These are phyloP conservation scores for Parauchenoglanis ngamensis DNA, from an alignment of 2,797 vertebrate species.

Conservation along the genomic window DNA sequence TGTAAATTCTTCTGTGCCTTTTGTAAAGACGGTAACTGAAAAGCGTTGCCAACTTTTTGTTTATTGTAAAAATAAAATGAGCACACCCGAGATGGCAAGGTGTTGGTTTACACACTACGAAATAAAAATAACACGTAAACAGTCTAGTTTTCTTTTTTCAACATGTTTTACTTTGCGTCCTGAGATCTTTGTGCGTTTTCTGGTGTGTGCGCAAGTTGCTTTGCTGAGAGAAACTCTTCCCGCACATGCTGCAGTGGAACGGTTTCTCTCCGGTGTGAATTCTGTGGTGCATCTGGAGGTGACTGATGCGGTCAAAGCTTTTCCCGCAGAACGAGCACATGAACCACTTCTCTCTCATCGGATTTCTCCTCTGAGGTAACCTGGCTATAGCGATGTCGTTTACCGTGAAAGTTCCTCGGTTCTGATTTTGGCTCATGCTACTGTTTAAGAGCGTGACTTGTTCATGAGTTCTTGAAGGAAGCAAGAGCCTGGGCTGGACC, in stretches of 20 bases:
- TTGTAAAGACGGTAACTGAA: background rate
- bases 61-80: conserved; percentile 43
- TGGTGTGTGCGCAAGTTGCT: conserved; percentile 82
- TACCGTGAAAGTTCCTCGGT: background rate
- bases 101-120: conserved; percentile 18
- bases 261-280: conserved; percentile 82
- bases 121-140: conserved; percentile 1
- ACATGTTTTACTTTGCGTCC: background rate
- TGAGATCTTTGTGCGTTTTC: conserved; percentile 71
- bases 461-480: conserved; percentile 4
- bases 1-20: background rate
- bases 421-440: background rate
- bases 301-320: conserved; percentile 79
- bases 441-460: background rate
- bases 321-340: conserved; percentile 80
- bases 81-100: background rate
- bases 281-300: conserved; percentile 79
- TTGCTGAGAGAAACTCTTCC: conserved; percentile 77
- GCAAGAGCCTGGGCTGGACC: background rate
- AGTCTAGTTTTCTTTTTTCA: background rate
- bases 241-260: conserved; percentile 71
- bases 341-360: conserved; percentile 75
- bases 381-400: conserved; percentile 52
- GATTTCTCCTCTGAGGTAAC: conserved; percentile 51
- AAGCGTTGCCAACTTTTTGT: conserved; percentile 24